phyloP scores from a whole-genome alignment of 2,888 invertebrate species.

The Electrophaes corylata region DNA sequence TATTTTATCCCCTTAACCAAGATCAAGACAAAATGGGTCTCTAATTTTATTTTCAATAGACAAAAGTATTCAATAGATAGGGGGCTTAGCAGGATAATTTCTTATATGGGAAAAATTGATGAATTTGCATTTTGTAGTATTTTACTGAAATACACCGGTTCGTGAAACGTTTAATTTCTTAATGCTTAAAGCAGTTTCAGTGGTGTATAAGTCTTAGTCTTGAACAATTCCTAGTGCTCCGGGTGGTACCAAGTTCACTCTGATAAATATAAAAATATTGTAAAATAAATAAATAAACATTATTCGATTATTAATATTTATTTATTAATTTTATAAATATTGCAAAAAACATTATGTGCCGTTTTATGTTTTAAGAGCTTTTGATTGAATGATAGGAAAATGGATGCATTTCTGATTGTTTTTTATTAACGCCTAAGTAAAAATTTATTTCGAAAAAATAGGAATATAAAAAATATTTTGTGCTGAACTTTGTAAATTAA shows the following conservation, averaged over 20 bases:
- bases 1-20: too few relatives aligned
- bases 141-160: background rate
- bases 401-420: conserved; percentile 43
- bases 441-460: conserved; percentile 24
- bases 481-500: conserved; percentile 41
- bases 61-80: background rate
- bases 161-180: background rate
- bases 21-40: too few relatives aligned
- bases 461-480: conserved; percentile 43
- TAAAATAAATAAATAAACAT: too few relatives aligned
- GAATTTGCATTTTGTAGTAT: background rate
- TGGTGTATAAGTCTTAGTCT: background rate
- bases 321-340: too few relatives aligned
- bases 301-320: too few relatives aligned
- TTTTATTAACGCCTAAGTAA: conserved; percentile 29
- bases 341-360: conserved; percentile 15
- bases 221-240: background rate
- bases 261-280: too few relatives aligned
- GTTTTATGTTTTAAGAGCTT: conserved; percentile 23
- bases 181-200: too few relatives aligned
- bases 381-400: conserved; percentile 7
- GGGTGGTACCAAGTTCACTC: background rate
- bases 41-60: too few relatives aligned
- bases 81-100: background rate
- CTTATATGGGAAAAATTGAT: background rate